Evolutionary conservation across 1,140 invertebrate genomes (phyloP).

Genomic region (Procambarus clarkii): DNA sequence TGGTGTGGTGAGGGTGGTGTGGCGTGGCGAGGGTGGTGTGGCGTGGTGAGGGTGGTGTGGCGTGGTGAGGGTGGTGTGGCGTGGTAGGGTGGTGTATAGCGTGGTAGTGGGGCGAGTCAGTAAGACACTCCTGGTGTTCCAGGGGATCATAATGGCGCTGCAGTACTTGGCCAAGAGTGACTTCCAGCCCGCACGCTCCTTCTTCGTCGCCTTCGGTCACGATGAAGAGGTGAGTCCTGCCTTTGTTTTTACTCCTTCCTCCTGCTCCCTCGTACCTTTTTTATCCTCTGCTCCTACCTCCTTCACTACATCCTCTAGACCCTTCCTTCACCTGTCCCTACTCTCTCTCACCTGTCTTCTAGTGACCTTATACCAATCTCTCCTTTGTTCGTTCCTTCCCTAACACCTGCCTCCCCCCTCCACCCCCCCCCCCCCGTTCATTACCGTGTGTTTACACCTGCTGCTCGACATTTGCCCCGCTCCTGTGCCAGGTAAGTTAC

Average conservation of each 20-base stretch:
- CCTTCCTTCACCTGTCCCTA: neutral
- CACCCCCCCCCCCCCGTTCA: neutral
- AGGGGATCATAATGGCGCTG: slow-evolving; percentile 80
- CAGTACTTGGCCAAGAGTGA: slow-evolving; percentile 77
- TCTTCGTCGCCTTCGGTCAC: slow-evolving; percentile 81
- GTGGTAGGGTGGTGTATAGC: too few species aligned
- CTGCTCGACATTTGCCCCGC: neutral
- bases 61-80: too few species aligned
- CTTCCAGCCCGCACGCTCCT: slow-evolving; percentile 76
- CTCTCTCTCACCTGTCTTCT: neutral
- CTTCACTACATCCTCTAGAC: neutral
- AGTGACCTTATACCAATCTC: neutral
- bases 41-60: too few species aligned
- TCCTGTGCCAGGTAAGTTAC: too few species aligned
- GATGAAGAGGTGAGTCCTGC: slow-evolving; percentile 79
- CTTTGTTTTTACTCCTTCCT: neutral
- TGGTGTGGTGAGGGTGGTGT: neutral
- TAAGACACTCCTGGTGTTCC: neutral
- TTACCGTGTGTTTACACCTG: neutral
- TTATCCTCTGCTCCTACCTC: neutral
- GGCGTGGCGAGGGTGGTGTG: neutral
- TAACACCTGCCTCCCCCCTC: too few species aligned
- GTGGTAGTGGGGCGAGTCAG: neutral
- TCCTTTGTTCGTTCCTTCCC: neutral
- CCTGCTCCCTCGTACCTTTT: neutral